phyloP scores from a whole-genome alignment of 2,888 invertebrate species.

The Gasteruption jaculator region DNA sequence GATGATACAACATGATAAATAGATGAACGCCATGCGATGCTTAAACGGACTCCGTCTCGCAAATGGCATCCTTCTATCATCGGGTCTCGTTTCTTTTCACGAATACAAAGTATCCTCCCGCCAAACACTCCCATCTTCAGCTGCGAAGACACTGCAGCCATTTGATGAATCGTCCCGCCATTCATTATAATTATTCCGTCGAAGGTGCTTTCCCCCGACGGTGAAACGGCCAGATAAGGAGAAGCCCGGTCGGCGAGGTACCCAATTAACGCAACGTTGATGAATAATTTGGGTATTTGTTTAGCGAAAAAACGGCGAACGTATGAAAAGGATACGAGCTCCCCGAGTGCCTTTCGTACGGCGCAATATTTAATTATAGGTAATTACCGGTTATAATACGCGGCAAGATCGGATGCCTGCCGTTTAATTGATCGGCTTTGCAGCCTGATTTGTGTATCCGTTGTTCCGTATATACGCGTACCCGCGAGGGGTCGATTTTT shows the following conservation, averaged over 20 bases:
- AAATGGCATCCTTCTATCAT: too few species aligned
- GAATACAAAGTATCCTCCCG: too few species aligned
- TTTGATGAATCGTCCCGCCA: too few species aligned
- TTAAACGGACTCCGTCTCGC: slow-evolving; percentile 45
- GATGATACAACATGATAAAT: slow-evolving; percentile 51
- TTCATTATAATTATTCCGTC: too few species aligned
- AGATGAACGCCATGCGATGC: slow-evolving; percentile 49
- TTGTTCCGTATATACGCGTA: slow-evolving; percentile 30
- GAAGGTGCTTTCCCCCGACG: too few species aligned
- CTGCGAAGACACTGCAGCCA: too few species aligned
- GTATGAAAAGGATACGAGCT: not conserved
- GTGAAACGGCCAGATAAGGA: too few species aligned
- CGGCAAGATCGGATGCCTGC: slow-evolving; percentile 44
- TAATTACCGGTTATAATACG: slow-evolving; percentile 47
- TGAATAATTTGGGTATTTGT: too few species aligned
- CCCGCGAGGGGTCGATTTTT: slow-evolving; percentile 26
- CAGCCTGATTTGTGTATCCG: slow-evolving; percentile 45
- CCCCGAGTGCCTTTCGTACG: slow-evolving; percentile 19
- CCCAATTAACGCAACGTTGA: too few species aligned
- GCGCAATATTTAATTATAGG: slow-evolving; percentile 46
- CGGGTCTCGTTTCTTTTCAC: too few species aligned
- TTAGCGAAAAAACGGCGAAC: slow-evolving; percentile 1
- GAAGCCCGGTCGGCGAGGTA: too few species aligned
- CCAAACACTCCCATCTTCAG: too few species aligned
- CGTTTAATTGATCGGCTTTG: slow-evolving; percentile 46